Evolutionary conservation across 1,140 invertebrate genomes (phyloP).

Genomic region (Rhagoletis zephyria): DNA sequence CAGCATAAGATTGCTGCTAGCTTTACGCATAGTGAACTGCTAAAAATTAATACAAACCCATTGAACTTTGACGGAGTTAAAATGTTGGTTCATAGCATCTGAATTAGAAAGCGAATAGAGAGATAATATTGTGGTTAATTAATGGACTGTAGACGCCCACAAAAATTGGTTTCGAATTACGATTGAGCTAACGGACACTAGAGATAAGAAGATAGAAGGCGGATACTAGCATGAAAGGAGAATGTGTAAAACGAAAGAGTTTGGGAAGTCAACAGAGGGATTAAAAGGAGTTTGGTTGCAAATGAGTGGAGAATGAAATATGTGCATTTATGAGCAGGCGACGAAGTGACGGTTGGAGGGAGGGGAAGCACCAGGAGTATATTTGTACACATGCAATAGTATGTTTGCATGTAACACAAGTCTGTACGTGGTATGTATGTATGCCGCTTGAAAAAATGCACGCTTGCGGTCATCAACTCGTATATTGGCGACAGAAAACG

Average conservation of each 20-base stretch:
- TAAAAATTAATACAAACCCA: slow-evolving; percentile 15
- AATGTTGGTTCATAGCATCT: not conserved
- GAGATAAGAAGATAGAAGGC: not conserved
- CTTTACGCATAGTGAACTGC: not conserved
- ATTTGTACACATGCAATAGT: no score
- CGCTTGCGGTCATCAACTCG: not conserved
- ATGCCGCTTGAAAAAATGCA: not conserved
- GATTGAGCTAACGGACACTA: not conserved
- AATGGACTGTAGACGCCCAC: slow-evolving; percentile 15
- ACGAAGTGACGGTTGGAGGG: not conserved
- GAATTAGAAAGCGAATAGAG: slow-evolving; percentile 25
- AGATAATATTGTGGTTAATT: slow-evolving; percentile 39
- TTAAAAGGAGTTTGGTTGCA: not conserved
- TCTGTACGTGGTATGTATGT: not conserved
- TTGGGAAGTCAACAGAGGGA: not conserved
- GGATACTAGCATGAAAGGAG: not conserved
- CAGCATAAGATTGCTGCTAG: not conserved
- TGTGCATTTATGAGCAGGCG: not conserved
- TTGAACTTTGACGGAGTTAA: slow-evolving; percentile 11
- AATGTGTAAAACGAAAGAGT: no score
- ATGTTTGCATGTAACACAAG: no score
- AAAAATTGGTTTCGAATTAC: slow-evolving; percentile 15
- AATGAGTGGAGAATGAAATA: not conserved
- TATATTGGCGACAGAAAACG: not conserved
- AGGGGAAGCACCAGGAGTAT: no score